Evolutionary conservation across 2,113 vertebrate genomes (phyloP).

Genomic region (Mustela lutreola): DNA sequence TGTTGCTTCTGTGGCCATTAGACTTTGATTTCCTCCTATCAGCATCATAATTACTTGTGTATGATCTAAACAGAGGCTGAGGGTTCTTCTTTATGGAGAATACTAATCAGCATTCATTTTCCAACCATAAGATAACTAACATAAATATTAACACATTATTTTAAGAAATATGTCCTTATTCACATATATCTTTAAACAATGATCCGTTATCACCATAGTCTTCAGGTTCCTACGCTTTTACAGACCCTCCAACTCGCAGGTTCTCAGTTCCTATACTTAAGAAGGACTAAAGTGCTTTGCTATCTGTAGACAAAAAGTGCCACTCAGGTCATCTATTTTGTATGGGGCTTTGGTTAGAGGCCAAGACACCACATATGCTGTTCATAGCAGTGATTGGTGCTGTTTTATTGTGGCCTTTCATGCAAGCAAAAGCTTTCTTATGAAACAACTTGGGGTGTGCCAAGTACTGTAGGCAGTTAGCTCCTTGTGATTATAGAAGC

Average conservation of each 20-base stretch:
- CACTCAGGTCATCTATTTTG: not conserved
- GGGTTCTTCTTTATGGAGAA: not conserved
- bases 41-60: not conserved
- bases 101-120: not conserved
- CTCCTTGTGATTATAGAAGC: not conserved
- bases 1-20: not conserved
- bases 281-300: not conserved
- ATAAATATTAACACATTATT: not conserved
- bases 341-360: not conserved
- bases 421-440: constrained; percentile 7
- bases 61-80: not conserved
- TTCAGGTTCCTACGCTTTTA: not conserved
- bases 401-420: not conserved
- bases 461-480: not conserved
- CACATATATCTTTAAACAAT: not conserved
- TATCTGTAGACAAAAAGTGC: not conserved
- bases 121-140: not conserved
- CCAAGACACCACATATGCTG: not conserved
- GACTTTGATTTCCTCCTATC: not conserved
- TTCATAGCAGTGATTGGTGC: not conserved
- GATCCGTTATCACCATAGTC: not conserved
- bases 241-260: not conserved
- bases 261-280: not conserved
- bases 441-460: constrained; percentile 33
- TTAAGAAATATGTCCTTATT: constrained; percentile 15